Evolutionary conservation across 2,888 invertebrate genomes (phyloP), one percentile per base, ranked within the genome.

Genomic region (Drosophila nigritarsus): DNA sequence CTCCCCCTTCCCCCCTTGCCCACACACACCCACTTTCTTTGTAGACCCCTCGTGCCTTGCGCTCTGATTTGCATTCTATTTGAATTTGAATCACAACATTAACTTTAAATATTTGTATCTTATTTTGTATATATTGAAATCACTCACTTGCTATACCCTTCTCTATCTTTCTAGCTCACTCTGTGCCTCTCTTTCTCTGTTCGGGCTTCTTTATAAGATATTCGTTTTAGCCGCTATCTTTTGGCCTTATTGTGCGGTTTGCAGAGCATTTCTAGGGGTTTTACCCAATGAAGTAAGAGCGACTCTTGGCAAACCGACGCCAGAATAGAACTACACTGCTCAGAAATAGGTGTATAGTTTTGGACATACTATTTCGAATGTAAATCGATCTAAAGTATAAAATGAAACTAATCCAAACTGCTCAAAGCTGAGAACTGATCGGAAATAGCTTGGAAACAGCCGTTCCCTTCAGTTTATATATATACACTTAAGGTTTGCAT

Each of bases 1-100:
- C 45, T 45, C 9, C n/a, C 18, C 53, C 29, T 24, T 34, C 30
- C 34, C 53, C 32, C 8, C 5, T n/a, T 24, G 1, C 4, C 3
- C 0, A 24, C 20, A 15, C 7, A 24, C 15, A 15, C 24, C 45
- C 36, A 45, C 59, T 42, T 42, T 38, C 51, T 51, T 51, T 65
- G 72, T 59, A 59, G 20, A 13, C 6, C 3, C 11, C 15, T 70
- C 83, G 67, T 60, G 76, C 60, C 62, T 59, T 45, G 60, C 69
- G 80, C 76, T 89, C 83, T 82, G 76, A 85, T 89, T 87, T 87
- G 90, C 88, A 87, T 87, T 85, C 83, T 67, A 82, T 85, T 89
- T 87, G 90, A 90, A 85, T 87, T 80, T 88, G 73, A 89, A 88
- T 80, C 88, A 78, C 81, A 75, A 45, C 78, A 89, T 86, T 86